Evolutionary conservation across 2,113 vertebrate species (phyloP), one percentile per base, ranked within the genome.

Genomic region (Ictidomys tridecemlineatus): DNA sequence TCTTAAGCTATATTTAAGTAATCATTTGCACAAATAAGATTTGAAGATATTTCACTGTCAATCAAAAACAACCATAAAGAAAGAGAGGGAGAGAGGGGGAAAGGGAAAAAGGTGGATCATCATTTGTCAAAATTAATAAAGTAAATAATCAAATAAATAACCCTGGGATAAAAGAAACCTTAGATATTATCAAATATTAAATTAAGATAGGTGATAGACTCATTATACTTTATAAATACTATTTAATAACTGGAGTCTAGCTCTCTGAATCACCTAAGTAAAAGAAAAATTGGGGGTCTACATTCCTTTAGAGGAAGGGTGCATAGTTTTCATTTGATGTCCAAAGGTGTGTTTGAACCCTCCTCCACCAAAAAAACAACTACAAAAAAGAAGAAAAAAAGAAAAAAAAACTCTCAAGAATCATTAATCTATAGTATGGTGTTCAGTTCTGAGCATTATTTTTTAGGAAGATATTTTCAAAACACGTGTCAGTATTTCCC

Each of bases 91-190:
- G 39, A 30, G 16, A 24, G 13, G 8, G 5, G 18, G 34, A 53
- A 18, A 17, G 32, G 18, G 18, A 9, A 45, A 39, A 76, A 6
- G 24, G 26, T 22, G 78, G 11, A 32, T 30, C 56, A 91, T 42
- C 20, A 69, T 82, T 94, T 96, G 48, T 37, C 53, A 94, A 87
- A 80, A 94, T 48, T 39, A 85, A 82, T 26, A 61, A 91, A 37
- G 10, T 87, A 67, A 91, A 67, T 85, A 86, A 37, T 34, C 53
- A 86, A 88, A 58, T 37, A 4, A 92, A 82, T 37, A 95, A 95
- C 48, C 16, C 76, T 74, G 10, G 28, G 48, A 48, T 76, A 74
- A 91, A 90, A 76, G n/a, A 84, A 96, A 86, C 32, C 13, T 91
- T 87, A 76, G 67, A 67, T 2, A 58, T 85, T 51, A 77, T 85